Percentiles rank a stretch among this genome's conserved stretches.
Evolutionary conservation across 2,113 vertebrate genomes (phyloP).

Genomic region (Cyanistes caeruleus): DNA sequence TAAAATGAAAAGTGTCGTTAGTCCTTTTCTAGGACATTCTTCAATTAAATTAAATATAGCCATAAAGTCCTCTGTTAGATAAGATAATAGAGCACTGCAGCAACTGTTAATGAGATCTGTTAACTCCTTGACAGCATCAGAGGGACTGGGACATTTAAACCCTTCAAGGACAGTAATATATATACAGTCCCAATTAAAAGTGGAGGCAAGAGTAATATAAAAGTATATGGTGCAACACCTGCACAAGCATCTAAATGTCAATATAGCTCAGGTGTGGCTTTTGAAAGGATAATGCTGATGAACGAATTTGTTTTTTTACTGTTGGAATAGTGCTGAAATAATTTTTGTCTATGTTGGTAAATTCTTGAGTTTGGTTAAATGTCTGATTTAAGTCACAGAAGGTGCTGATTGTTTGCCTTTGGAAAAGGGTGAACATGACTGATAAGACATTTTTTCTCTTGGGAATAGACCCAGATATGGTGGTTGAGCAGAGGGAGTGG

Average conservation of each 20-base stretch:
- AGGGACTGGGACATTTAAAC: neutral
- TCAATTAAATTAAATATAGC: conserved; percentile 38
- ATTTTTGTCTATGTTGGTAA: neutral
- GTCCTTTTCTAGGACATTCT: neutral
- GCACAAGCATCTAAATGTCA: neutral
- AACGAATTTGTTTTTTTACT: neutral
- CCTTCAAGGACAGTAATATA: neutral
- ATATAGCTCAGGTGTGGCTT: neutral
- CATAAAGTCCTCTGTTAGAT: neutral
- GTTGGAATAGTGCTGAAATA: neutral
- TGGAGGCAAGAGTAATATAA: neutral
- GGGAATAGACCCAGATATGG: neutral
- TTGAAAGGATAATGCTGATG: neutral
- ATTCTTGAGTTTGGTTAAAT: neutral
- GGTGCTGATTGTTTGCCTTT: neutral
- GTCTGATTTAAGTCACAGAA: neutral
- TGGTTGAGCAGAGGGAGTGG: neutral
- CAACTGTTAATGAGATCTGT: neutral
- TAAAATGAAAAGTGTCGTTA: neutral
- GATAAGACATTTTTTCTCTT: neutral
- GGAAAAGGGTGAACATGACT: neutral
- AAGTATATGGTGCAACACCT: neutral
- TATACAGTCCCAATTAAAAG: neutral
- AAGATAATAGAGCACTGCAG: neutral
- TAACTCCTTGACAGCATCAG: neutral